Conservation (phyloP, 2,113 vertebrate species). For the Gavialis gangeticus region DNA sequence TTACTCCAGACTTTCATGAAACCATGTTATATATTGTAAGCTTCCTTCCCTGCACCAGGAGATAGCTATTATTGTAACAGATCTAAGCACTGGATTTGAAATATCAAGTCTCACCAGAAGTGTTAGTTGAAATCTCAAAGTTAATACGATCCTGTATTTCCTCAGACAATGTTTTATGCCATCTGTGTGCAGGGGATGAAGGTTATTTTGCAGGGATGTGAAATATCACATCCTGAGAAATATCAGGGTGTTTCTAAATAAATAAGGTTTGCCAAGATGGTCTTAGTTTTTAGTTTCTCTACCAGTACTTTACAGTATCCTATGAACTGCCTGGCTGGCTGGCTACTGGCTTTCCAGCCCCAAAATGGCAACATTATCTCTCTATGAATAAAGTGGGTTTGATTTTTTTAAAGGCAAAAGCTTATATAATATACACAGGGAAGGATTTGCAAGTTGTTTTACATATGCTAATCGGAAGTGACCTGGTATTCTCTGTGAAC, state of each 20-base stretch:
- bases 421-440: accelerated
- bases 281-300: background rate
- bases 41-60: background rate
- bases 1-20: background rate
- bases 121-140: background rate
- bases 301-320: background rate
- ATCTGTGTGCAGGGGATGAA: background rate
- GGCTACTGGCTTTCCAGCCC: background rate
- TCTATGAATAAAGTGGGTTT: background rate
- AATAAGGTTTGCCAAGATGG: background rate
- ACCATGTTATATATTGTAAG: background rate
- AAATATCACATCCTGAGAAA: background rate
- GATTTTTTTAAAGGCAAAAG: background rate
- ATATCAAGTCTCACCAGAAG: background rate
- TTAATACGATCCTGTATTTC: background rate
- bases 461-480: background rate
- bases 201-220: background rate
- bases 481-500: background rate
- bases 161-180: background rate
- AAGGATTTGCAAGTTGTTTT: background rate
- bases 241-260: background rate
- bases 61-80: background rate
- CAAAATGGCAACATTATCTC: background rate
- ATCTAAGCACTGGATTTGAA: background rate
- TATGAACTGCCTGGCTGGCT: background rate